Percentiles rank a stretch among this genome's conserved stretches.
phyloP scores from a whole-genome alignment of 2,888 invertebrate genomes.

The Helleia helle region DNA sequence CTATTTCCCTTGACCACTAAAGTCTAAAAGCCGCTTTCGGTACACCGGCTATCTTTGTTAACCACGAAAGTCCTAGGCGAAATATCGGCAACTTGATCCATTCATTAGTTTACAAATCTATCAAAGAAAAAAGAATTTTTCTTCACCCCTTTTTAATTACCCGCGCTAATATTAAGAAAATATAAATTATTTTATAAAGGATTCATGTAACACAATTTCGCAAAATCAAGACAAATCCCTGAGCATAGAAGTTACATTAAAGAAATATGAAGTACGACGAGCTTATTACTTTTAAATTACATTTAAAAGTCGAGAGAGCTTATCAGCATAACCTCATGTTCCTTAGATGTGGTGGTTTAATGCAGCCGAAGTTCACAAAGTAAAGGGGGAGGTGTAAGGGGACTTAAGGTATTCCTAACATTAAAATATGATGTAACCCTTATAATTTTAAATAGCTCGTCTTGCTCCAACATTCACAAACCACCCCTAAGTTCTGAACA shows the following conservation, averaged over 20 bases:
- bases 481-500: constrained; percentile 39
- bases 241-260: not conserved
- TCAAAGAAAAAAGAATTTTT: no score
- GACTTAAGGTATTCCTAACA: constrained; percentile 3
- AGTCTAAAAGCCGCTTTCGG: no score
- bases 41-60: no score
- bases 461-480: constrained; percentile 29
- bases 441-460: constrained; percentile 8
- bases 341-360: constrained; percentile 6
- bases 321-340: constrained; percentile 5
- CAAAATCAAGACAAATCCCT: not conserved
- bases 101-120: no score
- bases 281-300: not conserved
- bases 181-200: no score
- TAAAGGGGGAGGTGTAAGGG: constrained; percentile 3
- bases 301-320: constrained; percentile 2
- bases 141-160: no score
- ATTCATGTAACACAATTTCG: no score
- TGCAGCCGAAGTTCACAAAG: constrained; percentile 5
- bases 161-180: no score
- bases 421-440: constrained; percentile 7
- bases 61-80: no score
- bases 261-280: not conserved
- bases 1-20: no score
- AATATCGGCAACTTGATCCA: no score